These are phyloP conservation scores for Lasioglossum villosulum DNA, from an alignment of 2,888 invertebrate species.

Conservation along the genomic window DNA sequence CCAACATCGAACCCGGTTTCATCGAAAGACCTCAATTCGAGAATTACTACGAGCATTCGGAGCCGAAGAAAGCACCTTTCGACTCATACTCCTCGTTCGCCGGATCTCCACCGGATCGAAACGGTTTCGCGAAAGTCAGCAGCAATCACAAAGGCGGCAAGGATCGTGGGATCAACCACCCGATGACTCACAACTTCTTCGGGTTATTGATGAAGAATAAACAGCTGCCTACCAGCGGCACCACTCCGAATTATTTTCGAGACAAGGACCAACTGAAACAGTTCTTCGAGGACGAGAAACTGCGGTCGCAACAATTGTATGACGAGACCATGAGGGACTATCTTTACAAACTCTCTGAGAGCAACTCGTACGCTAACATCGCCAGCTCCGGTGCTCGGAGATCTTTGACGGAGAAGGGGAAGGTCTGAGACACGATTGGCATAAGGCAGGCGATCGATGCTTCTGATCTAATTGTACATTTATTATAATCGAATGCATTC, in stretches of 20 bases:
- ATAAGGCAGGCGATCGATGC: background rate
- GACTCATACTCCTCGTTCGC: conserved; percentile 70
- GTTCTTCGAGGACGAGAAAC: conserved; percentile 74
- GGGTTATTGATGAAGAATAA: conserved; percentile 82
- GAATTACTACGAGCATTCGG: conserved; percentile 41
- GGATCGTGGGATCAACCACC: conserved; percentile 78
- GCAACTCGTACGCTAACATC: conserved; percentile 15
- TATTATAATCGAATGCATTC: background rate
- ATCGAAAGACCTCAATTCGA: conserved; percentile 24
- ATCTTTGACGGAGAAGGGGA: conserved; percentile 15
- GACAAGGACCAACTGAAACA: conserved; percentile 72
- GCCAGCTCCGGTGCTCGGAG: conserved; percentile 20
- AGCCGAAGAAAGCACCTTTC: conserved; percentile 57
- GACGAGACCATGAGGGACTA: conserved; percentile 69
- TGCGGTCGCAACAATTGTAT: conserved; percentile 71
- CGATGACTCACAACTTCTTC: conserved; percentile 80
- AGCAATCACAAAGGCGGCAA: conserved; percentile 42
- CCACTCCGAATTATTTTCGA: conserved; percentile 63
- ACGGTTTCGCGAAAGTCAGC: conserved; percentile 20
- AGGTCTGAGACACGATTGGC: conserved; percentile 32
- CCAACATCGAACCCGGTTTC: conserved; percentile 56
- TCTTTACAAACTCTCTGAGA: conserved; percentile 73
- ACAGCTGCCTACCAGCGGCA: conserved; percentile 75
- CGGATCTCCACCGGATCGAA: conserved; percentile 65
- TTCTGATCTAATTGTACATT: conserved; percentile 4